phyloP scores from a whole-genome alignment of 37 sponge, comb jelly and placozoan genomes.

The Crambe crambe region DNA sequence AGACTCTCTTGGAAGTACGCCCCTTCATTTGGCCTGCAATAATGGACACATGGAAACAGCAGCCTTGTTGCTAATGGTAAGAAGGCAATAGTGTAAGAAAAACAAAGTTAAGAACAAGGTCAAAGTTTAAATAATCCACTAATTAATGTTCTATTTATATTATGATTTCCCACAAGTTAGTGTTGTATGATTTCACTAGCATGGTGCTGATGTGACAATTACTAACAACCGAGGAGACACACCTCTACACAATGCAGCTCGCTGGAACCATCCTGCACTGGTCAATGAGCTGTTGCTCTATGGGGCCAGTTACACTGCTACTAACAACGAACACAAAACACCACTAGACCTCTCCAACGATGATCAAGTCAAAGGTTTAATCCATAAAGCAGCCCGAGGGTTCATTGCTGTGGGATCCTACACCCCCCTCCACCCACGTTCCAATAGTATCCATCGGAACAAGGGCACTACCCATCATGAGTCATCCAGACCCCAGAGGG shows the following conservation, averaged over 20 bases:
- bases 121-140: no score
- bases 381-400: constrained; percentile 38
- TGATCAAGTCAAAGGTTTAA: constrained; percentile 34
- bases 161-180: background rate
- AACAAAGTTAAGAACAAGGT: no score
- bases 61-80: constrained; percentile 64
- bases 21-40: constrained; percentile 88
- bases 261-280: constrained; percentile 67
- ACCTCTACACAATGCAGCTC: constrained; percentile 87
- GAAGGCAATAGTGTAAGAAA: constrained; percentile 14
- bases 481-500: background rate
- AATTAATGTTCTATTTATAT: background rate
- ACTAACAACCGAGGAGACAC: constrained; percentile 79
- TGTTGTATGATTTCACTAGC: constrained; percentile 22
- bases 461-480: background rate
- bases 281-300: constrained; percentile 68
- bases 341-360: constrained; percentile 68
- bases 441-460: background rate
- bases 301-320: constrained; percentile 55
- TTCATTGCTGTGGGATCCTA: constrained; percentile 44
- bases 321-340: constrained; percentile 51
- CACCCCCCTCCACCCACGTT: background rate
- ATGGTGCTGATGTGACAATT: constrained; percentile 81
- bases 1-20: constrained; percentile 86
- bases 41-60: constrained; percentile 94